Evolutionary conservation across 2,113 vertebrate species (phyloP).

Genomic region (Eudyptes chrysolophus): DNA sequence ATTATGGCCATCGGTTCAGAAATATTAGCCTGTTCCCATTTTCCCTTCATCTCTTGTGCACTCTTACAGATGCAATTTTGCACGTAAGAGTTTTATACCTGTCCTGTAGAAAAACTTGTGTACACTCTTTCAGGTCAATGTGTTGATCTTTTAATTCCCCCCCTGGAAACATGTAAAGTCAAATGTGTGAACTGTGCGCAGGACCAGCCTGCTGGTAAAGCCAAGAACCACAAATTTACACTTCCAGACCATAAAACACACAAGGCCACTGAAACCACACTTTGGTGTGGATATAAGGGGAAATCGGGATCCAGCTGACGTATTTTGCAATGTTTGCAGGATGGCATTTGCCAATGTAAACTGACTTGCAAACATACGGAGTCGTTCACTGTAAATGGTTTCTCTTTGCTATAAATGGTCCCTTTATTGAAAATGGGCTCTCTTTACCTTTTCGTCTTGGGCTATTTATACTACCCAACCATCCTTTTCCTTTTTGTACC

Average conservation of each 20-base stretch:
- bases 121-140: neutral
- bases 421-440: neutral
- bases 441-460: neutral
- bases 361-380: neutral
- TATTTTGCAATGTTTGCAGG: constrained; percentile 2
- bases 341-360: constrained; percentile 18
- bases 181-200: accelerated
- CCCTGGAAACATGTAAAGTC: neutral
- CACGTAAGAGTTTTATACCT: neutral
- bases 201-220: neutral
- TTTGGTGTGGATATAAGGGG: neutral
- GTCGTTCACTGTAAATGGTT: neutral
- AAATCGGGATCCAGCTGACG: neutral
- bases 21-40: neutral
- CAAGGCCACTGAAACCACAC: neutral
- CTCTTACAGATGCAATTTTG: neutral
- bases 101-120: neutral
- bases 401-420: constrained; percentile 27
- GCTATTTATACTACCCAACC: neutral
- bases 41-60: neutral
- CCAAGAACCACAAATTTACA: neutral
- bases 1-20: neutral
- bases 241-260: neutral
- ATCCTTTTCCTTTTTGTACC: neutral
- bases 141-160: neutral